Evolutionary conservation across 2,888 invertebrate species (phyloP).

Genomic region (Capitulum mitella): DNA sequence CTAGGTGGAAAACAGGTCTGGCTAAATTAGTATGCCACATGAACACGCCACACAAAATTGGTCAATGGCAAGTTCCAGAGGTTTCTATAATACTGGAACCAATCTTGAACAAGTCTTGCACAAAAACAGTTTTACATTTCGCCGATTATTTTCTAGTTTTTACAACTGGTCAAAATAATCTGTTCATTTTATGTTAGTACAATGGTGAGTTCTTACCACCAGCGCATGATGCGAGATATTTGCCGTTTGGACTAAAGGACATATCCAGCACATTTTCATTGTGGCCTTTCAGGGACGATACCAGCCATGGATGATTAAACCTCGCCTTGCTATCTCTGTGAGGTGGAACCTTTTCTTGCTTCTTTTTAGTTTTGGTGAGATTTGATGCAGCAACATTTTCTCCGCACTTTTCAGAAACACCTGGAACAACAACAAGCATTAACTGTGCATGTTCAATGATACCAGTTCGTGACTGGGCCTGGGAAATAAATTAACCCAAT

Average conservation of each 20-base stretch:
- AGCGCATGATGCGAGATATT: conserved; percentile 72
- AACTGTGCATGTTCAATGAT: too few species aligned
- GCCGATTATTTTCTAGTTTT: too few species aligned
- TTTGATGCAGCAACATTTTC: conserved; percentile 29
- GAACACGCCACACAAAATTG: too few species aligned
- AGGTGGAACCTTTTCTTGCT: conserved; percentile 33
- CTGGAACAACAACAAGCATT: background rate
- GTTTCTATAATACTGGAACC: too few species aligned
- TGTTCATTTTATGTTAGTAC: background rate
- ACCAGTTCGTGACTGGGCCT: too few species aligned
- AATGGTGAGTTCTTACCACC: conserved; percentile 58
- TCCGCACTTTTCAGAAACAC: background rate
- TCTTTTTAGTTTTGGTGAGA: conserved; percentile 43
- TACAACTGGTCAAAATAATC: too few species aligned
- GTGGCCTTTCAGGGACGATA: conserved; percentile 74
- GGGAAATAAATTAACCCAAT: background rate
- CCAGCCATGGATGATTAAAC: conserved; percentile 69
- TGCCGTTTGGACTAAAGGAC: conserved; percentile 76
- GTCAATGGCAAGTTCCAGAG: too few species aligned
- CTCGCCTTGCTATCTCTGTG: conserved; percentile 36
- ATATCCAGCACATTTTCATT: conserved; percentile 64
- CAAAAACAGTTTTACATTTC: too few species aligned
- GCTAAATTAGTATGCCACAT: too few species aligned
- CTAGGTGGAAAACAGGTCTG: too few species aligned
- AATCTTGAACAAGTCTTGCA: too few species aligned